These are phyloP conservation scores for Phenganax subtilis DNA, from an alignment of 92 coral and sea anemone species.

Conservation along the genomic window DNA sequence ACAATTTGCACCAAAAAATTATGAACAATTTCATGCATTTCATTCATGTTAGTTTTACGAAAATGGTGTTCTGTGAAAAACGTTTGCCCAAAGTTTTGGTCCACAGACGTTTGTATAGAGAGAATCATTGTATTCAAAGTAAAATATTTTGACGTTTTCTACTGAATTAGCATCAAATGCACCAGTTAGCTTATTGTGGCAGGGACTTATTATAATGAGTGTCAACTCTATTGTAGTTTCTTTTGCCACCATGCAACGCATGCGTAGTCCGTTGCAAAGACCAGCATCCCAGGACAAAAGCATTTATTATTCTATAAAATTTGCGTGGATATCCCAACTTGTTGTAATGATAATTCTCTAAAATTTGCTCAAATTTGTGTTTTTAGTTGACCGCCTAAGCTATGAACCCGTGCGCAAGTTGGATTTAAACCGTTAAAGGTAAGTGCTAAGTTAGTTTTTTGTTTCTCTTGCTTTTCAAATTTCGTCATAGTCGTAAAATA, in stretches of 20 bases:
- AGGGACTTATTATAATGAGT: neutral
- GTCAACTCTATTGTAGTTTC: neutral
- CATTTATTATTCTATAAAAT: constrained; percentile 33
- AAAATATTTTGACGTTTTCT: constrained; percentile 23
- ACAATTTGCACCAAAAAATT: neutral
- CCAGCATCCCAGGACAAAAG: constrained; percentile 34
- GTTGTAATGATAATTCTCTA: neutral
- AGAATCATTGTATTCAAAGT: neutral
- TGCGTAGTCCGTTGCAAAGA: constrained; percentile 5
- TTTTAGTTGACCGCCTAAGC: neutral
- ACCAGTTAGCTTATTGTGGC: constrained; percentile 31
- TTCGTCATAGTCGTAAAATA: constrained; percentile 13
- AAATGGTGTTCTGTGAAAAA: neutral
- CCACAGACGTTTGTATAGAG: neutral
- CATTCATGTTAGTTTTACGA: neutral
- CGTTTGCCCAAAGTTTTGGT: neutral
- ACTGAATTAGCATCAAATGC: constrained; percentile 1
- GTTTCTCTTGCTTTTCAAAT: neutral
- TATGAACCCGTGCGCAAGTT: neutral
- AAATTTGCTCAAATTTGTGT: neutral
- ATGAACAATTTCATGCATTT: neutral
- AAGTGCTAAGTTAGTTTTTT: neutral
- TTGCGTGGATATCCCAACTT: neutral
- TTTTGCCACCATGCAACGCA: constrained; percentile 40
- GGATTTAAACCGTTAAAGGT: neutral